A percentile compares a stretch with the other conserved stretches of the same genome.
phyloP scores from a whole-genome alignment of 2,888 invertebrate species.

The Choreutis nemorana region DNA sequence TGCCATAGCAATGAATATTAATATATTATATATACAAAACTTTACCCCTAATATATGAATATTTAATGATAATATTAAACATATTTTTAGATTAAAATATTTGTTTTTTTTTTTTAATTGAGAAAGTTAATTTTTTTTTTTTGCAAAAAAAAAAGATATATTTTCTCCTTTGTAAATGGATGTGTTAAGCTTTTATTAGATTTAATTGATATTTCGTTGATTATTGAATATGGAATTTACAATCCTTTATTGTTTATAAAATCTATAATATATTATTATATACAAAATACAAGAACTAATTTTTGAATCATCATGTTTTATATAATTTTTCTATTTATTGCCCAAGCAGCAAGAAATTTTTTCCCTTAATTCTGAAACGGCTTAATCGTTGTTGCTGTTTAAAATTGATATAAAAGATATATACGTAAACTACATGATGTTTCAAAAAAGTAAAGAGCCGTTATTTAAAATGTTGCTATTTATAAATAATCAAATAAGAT shows the following conservation, averaged over 20 bases:
- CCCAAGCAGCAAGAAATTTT: too few species aligned
- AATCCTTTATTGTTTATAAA: too few species aligned
- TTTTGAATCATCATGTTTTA: too few species aligned
- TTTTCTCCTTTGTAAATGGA: slow-evolving; percentile 5
- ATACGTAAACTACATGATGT: too few species aligned
- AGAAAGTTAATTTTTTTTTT: not conserved
- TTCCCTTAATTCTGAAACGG: too few species aligned
- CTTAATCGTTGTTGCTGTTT: too few species aligned
- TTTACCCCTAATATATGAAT: not conserved
- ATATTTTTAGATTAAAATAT: not conserved
- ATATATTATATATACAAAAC: not conserved
- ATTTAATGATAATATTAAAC: not conserved
- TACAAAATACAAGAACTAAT: not conserved
- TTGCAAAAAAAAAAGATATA: not conserved
- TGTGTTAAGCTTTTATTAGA: slow-evolving; percentile 7
- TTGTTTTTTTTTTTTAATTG: not conserved
- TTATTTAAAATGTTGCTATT: too few species aligned
- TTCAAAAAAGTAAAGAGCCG: too few species aligned
- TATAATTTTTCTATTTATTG: too few species aligned
- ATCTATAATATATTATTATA: not conserved
- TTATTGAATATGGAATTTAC: not conserved
- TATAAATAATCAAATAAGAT: too few species aligned
- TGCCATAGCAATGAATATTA: not conserved
- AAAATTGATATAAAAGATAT: too few species aligned
- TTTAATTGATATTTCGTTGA: not conserved